These are phyloP conservation scores for Aegithalos caudatus DNA, from an alignment of 2,113 vertebrate genomes.

Conservation along the genomic window DNA sequence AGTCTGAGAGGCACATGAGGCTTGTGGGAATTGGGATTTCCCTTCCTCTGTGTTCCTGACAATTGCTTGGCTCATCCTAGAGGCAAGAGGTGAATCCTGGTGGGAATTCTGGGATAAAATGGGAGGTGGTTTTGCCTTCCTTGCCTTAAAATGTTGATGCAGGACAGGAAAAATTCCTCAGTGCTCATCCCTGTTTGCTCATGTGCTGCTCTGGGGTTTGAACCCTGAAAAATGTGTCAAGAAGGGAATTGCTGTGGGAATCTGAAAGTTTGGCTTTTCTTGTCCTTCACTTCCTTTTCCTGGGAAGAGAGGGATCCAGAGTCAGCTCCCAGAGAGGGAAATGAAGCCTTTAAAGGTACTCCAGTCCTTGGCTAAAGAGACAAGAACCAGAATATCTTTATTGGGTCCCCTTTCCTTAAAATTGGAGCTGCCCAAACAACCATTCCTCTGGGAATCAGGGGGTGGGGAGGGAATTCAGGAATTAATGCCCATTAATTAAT, in stretches of 20 bases:
- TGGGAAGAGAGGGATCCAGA: neutral
- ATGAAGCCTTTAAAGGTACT: neutral
- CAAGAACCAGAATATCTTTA: neutral
- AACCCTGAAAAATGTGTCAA: neutral
- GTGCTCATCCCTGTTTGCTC: neutral
- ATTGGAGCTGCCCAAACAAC: neutral
- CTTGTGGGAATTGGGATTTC: neutral
- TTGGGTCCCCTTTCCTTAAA: neutral
- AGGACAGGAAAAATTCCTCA: neutral
- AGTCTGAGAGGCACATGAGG: accelerated
- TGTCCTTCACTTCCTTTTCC: too few relatives aligned
- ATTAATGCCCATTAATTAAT: neutral
- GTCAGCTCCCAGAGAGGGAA: neutral
- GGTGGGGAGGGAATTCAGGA: neutral
- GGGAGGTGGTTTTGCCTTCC: neutral
- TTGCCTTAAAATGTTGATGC: neutral
- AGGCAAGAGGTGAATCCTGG: neutral
- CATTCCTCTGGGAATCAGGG: neutral
- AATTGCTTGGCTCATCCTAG: neutral
- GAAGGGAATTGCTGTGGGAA: neutral
- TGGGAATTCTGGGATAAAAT: neutral
- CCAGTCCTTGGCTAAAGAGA: neutral
- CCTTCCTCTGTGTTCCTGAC: neutral
- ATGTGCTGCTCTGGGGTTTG: neutral
- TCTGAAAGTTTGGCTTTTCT: neutral